A percentile compares a stretch with the other conserved stretches of the same genome.
Evolutionary conservation across 2,888 invertebrate genomes (phyloP).

Genomic region (Lissonota sp.): DNA sequence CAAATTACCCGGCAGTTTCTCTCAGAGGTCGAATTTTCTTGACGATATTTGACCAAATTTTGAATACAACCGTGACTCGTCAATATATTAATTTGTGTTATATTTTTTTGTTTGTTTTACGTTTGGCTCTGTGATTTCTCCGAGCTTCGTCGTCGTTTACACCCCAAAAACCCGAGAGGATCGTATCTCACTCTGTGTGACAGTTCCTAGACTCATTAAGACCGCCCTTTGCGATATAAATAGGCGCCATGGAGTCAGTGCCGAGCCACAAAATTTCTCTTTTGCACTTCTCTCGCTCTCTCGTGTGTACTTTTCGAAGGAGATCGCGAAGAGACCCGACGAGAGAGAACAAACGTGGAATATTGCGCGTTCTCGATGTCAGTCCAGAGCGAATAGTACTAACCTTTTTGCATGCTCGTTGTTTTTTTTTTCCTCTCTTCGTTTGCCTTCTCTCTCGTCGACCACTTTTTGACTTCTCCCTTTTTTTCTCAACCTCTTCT

Average conservation of each 20-base stretch:
- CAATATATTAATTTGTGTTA: constrained; percentile 5
- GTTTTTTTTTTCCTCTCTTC: constrained; percentile 40
- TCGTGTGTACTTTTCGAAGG: constrained; percentile 25
- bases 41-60: no score
- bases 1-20: no score
- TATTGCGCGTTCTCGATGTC: constrained; percentile 47
- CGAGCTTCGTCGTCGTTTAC: constrained; percentile 54
- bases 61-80: no score
- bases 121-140: constrained; percentile 24
- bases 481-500: constrained; percentile 57
- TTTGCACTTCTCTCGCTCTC: constrained; percentile 55
- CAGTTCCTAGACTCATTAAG: constrained; percentile 83
- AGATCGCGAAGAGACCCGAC: constrained; percentile 45
- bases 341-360: constrained; percentile 60
- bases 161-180: constrained; percentile 64
- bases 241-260: constrained; percentile 73
- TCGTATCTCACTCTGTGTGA: constrained; percentile 79
- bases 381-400: constrained; percentile 27
- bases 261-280: constrained; percentile 66
- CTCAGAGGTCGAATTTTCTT: no score
- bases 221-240: constrained; percentile 80
- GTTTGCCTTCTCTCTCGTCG: constrained; percentile 35
- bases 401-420: constrained; percentile 38
- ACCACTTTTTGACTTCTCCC: constrained; percentile 50
- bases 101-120: constrained; percentile 17